A percentile compares a stretch with the other conserved stretches of the same genome.
Evolutionary conservation across 2,113 vertebrate species (phyloP).

Genomic region (Theristicus caerulescens): DNA sequence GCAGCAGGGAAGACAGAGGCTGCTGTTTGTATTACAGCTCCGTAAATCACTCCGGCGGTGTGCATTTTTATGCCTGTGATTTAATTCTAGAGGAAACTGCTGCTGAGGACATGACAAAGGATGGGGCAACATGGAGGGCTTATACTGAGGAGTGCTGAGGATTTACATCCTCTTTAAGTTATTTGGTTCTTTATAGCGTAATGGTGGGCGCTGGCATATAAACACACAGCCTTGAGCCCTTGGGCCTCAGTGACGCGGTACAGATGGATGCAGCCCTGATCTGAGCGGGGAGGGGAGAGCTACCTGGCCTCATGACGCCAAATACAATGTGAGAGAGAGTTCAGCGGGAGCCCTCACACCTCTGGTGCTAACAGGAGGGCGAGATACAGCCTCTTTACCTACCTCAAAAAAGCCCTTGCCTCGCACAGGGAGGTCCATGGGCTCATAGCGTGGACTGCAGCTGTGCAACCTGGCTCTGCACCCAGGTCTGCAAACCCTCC

Average conservation of each 20-base stretch:
- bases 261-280: background rate
- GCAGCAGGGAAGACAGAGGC: background rate
- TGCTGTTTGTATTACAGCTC: background rate
- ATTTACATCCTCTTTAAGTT: background rate
- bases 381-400: background rate
- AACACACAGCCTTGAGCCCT: background rate
- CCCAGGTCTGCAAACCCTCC: background rate
- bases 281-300: background rate
- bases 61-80: background rate
- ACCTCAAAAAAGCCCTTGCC: background rate
- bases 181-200: background rate
- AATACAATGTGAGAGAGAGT: rapidly evolving
- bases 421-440: background rate
- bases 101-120: background rate
- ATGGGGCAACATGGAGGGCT: background rate
- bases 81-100: background rate
- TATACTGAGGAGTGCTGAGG: background rate
- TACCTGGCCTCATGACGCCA: background rate
- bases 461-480: background rate
- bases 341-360: background rate
- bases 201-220: rapidly evolving
- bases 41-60: rapidly evolving
- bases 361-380: rapidly evolving
- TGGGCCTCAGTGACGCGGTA: rapidly evolving
- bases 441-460: rapidly evolving